Percentiles rank a stretch among this genome's conserved stretches.
Evolutionary conservation across 2,888 invertebrate species (phyloP).

Genomic region (Luperina nickerlii): DNA sequence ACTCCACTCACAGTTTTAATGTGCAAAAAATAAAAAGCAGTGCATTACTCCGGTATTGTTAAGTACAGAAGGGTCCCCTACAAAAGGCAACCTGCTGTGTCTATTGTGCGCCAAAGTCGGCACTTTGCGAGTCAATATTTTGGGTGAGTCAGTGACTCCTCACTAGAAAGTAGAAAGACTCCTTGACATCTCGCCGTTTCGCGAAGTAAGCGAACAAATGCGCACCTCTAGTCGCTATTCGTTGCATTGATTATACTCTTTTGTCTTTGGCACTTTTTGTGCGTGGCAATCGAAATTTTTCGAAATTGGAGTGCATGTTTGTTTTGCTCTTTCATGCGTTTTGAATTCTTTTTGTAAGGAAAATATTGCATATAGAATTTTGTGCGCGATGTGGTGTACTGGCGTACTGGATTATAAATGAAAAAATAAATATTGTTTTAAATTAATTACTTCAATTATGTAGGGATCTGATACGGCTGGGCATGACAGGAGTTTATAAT

Average conservation of each 20-base stretch:
- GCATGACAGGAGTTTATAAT: neutral
- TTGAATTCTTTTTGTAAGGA: constrained; percentile 27
- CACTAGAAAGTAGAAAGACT: constrained; percentile 52
- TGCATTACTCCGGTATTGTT: constrained; percentile 86
- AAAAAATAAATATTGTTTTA: neutral
- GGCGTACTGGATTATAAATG: neutral
- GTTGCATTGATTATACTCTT: constrained; percentile 78
- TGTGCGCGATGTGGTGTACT: constrained; percentile 19
- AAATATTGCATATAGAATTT: constrained; percentile 33
- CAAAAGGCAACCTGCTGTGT: constrained; percentile 88
- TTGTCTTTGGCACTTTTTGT: constrained; percentile 81
- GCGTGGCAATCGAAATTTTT: constrained; percentile 77
- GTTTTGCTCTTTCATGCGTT: constrained; percentile 63
- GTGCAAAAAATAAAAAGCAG: constrained; percentile 83
- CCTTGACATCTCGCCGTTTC: constrained; percentile 68
- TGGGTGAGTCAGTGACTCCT: constrained; percentile 82
- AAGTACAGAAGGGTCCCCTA: constrained; percentile 79
- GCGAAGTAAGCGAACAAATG: constrained; percentile 85
- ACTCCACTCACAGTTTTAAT: constrained; percentile 79
- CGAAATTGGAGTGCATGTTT: constrained; percentile 76
- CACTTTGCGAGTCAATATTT: constrained; percentile 90
- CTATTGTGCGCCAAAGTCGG: constrained; percentile 85
- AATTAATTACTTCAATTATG: neutral
- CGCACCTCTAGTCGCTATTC: constrained; percentile 77
- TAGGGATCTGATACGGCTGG: neutral